Base-by-base conservation (phyloP, 2,113 vertebrate species). In the Pyrgilauda ruficollis region DNA sequence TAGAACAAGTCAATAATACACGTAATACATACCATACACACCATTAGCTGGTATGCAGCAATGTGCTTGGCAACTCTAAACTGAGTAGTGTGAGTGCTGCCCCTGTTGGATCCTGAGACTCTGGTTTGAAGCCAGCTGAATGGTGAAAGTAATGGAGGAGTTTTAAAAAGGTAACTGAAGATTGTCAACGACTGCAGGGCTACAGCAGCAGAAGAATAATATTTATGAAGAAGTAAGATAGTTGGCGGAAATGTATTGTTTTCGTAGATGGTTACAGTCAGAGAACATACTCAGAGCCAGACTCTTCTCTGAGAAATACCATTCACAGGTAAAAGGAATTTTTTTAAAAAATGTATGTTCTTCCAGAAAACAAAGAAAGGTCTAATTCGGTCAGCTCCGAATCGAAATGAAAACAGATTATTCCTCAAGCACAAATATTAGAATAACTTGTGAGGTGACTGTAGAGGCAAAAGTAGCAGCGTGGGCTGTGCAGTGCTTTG, bases 131-230 rank as follows among this genome's bases (percentile, higher is more conserved):
- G 33, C 10, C 31, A 50, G 18, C 14, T 56, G 49, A 90, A 67
- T 26, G 30, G 50, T 55, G 50, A 89, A 74, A 70, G 23, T 12
- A 55, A 31, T 0, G 1, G 13, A 14, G 13, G 52, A 31, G 24
- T 61, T 94, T 87, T 44, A 24, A 59, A 75, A 84, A 87, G 41
- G 31, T 23, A 64, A 94, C 39, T 75, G 41, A 56, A 92, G 84
- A 67, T 58, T 46, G 46, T 69, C 55, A 94, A 20, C 18, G 24
- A 33, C 62, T 43, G 31, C 13, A 35, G 44, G 30, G 12, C 46
- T 62, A 41, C 6, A 68, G 22, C 18, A 73, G n/a, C 41, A 59
- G 52, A 27, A 21, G 4, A 84, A 37, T 3, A 39, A 6, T 53
- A 62, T 67, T 92, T 94, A 62, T 85, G 30, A 69, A 72, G 31